Evolutionary conservation across 2,797 vertebrate species (phyloP).

Genomic region (Gobionotothen gibberifrons): DNA sequence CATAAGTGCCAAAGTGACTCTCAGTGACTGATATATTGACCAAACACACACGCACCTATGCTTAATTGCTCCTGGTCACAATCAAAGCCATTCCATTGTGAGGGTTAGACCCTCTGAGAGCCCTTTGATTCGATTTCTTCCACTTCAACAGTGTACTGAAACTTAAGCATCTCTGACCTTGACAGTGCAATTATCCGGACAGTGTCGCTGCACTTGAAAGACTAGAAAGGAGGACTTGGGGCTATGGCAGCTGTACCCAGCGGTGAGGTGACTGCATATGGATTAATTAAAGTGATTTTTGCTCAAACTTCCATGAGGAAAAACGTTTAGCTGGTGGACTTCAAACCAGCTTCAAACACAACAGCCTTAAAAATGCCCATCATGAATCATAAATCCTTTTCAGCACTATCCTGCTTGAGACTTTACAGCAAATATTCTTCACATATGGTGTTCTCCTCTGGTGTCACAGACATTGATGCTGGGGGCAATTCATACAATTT

Average conservation of each 20-base stretch:
- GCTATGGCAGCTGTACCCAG: slow-evolving; percentile 50
- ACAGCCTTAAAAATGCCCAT: slow-evolving; percentile 29
- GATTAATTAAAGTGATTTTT: slow-evolving; percentile 68
- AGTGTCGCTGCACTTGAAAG: slow-evolving; percentile 38
- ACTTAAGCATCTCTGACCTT: slow-evolving; percentile 65
- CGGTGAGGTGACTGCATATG: slow-evolving; percentile 54
- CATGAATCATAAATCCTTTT: slow-evolving; percentile 25
- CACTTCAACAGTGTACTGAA: slow-evolving; percentile 69
- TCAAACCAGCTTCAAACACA: slow-evolving; percentile 69
- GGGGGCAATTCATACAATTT: background rate
- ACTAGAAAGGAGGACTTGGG: slow-evolving; percentile 15
- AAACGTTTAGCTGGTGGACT: slow-evolving; percentile 43
- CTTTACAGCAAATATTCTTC: background rate
- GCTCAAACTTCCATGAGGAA: slow-evolving; percentile 53
- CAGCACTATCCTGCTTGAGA: slow-evolving; percentile 12
- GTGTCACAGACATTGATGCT: background rate
- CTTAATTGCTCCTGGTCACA: slow-evolving; percentile 64
- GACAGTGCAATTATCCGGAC: slow-evolving; percentile 67
- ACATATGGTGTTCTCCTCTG: background rate
- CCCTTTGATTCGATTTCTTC: slow-evolving; percentile 72
- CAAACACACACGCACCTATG: slow-evolving; percentile 63
- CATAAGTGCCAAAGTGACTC: slow-evolving; percentile 40
- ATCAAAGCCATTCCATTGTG: slow-evolving; percentile 72
- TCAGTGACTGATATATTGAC: slow-evolving; percentile 55
- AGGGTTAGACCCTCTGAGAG: slow-evolving; percentile 65